Evolutionary conservation across 2,113 vertebrate genomes (phyloP).

Genomic region (Datnioides undecimradiatus): DNA sequence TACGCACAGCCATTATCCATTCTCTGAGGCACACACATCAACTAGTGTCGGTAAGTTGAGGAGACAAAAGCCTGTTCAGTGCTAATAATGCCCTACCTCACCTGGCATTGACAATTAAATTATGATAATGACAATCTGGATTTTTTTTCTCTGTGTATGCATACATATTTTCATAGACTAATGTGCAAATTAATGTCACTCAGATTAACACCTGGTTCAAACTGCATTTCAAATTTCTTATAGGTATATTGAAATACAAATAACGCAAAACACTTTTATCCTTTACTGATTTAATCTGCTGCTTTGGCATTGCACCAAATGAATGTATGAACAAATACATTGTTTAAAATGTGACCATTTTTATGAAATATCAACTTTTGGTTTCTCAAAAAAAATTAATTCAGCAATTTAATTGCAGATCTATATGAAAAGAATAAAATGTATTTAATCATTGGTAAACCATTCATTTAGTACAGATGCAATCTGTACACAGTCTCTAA

Average conservation of each 20-base stretch:
- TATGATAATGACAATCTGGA: not conserved
- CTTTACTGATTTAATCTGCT: slow-evolving; percentile 3
- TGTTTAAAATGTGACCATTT: no score
- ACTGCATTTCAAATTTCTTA: not conserved
- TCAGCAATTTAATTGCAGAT: slow-evolving; percentile 25
- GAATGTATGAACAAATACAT: no score
- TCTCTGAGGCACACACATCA: slow-evolving; percentile 14
- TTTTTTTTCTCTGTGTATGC: not conserved
- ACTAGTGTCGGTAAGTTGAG: not conserved
- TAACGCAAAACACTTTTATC: not conserved
- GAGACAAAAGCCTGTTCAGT: slow-evolving; percentile 3
- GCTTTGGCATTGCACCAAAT: not conserved
- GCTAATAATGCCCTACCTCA: not conserved
- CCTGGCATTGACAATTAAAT: slow-evolving; percentile 22
- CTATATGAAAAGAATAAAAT: slow-evolving; percentile 59
- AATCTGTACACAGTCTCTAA: slow-evolving; percentile 91
- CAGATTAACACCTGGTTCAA: not conserved
- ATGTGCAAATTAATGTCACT: not conserved
- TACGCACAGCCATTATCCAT: slow-evolving; percentile 34
- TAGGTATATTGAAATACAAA: not conserved
- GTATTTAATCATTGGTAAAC: slow-evolving; percentile 87
- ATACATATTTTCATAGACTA: not conserved
- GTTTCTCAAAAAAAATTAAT: slow-evolving; percentile 21
- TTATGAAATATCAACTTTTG: not conserved
- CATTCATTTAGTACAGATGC: slow-evolving; percentile 93